phyloP scores from a whole-genome alignment of 1,140 invertebrate species.

The Drosophila willistoni region DNA sequence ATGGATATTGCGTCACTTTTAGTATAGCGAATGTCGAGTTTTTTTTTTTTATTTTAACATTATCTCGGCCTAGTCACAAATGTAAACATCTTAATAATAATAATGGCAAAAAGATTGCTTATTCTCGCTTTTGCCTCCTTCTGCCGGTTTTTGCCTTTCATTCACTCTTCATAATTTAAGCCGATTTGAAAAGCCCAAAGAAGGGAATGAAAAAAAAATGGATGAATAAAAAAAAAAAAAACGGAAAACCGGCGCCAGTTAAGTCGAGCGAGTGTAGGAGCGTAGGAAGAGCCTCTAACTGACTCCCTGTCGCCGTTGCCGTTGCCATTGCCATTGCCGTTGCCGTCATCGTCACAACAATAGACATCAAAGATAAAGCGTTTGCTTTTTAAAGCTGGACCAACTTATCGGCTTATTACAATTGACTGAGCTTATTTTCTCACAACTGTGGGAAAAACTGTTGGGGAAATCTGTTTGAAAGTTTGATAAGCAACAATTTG shows the following conservation, averaged over 20 bases:
- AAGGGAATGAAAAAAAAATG: background rate
- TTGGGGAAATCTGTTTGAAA: constrained; percentile 8
- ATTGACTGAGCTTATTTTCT: constrained; percentile 23
- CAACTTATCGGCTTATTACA: constrained; percentile 32
- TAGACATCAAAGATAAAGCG: constrained; percentile 21
- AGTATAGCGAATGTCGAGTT: background rate
- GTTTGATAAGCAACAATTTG: constrained; percentile 13
- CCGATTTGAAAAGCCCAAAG: constrained; percentile 21
- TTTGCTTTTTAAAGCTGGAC: constrained; percentile 15
- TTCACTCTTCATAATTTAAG: constrained; percentile 28
- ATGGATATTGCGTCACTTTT: background rate
- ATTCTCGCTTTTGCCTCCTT: constrained; percentile 34
- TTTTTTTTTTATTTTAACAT: constrained; percentile 9
- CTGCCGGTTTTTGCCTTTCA: constrained; percentile 1
- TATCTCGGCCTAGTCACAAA: constrained; percentile 41
- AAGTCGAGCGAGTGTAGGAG: constrained; percentile 19
- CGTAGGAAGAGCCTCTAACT: background rate
- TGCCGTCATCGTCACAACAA: constrained; percentile 14
- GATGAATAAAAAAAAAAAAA: background rate
- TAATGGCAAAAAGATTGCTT: constrained; percentile 39
- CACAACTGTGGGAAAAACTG: constrained; percentile 14
- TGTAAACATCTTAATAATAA: constrained; percentile 63
- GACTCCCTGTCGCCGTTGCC: background rate
- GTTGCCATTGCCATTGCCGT: background rate
- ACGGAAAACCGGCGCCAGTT: constrained; percentile 21